Percentiles rank a stretch among this genome's conserved stretches.
These are phyloP conservation scores for Acromyrmex heyeri DNA, from an alignment of 1,140 invertebrate species.

Conservation along the genomic window DNA sequence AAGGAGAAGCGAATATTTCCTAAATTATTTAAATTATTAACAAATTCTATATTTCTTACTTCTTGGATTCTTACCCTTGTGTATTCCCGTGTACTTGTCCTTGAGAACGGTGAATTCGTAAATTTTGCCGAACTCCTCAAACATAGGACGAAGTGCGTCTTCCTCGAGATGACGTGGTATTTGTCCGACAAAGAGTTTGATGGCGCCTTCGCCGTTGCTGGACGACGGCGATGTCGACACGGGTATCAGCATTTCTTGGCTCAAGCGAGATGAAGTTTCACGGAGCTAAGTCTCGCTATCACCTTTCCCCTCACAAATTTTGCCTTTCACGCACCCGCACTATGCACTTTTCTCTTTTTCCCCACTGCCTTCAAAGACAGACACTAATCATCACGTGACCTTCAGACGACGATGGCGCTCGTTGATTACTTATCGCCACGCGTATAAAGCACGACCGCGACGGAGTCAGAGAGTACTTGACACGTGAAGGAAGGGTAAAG, in stretches of 20 bases:
- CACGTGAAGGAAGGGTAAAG: slow-evolving; percentile 33
- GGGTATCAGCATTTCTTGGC: slow-evolving; percentile 78
- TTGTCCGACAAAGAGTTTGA: slow-evolving; percentile 97
- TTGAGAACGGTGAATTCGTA: slow-evolving; percentile 97
- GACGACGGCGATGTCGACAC: slow-evolving; percentile 70
- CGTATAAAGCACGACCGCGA: slow-evolving; percentile 63
- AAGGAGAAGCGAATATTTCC: not conserved
- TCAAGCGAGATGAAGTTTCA: not conserved
- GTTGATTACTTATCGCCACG: slow-evolving; percentile 68
- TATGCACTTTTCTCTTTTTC: not conserved
- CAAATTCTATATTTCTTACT: not conserved
- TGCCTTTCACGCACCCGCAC: not conserved
- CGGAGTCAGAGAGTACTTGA: slow-evolving; percentile 65
- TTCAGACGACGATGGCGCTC: slow-evolving; percentile 7
- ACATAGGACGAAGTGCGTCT: slow-evolving; percentile 95
- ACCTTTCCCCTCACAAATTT: not conserved
- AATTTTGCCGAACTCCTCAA: slow-evolving; percentile 97
- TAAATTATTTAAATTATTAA: not conserved
- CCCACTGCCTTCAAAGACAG: slow-evolving; percentile 5
- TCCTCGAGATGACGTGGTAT: slow-evolving; percentile 96
- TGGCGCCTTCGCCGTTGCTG: slow-evolving; percentile 87
- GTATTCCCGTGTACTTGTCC: slow-evolving; percentile 97
- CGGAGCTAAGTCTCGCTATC: not conserved
- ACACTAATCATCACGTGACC: slow-evolving; percentile 52
- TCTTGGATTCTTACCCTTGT: slow-evolving; percentile 92